phyloP scores from a whole-genome alignment of 2,113 vertebrate genomes.

The Sinocyclocheilus maitianheensis region DNA sequence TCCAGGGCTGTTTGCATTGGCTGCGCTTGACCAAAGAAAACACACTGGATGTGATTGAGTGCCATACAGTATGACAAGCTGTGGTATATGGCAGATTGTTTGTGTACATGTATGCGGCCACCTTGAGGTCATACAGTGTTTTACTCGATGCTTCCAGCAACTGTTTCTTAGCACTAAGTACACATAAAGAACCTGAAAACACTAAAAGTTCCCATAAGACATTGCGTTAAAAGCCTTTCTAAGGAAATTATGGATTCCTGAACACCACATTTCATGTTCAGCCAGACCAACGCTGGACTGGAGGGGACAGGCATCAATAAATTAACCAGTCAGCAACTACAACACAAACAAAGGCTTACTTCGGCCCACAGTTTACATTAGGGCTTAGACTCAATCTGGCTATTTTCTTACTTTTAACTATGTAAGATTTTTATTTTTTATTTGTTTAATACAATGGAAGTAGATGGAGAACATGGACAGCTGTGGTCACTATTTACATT shows the following conservation, averaged over 20 bases:
- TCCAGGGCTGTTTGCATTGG: slow-evolving; percentile 65
- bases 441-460: neutral
- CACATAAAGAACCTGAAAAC: slow-evolving; percentile 5
- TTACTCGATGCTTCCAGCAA: neutral
- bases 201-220: neutral
- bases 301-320: slow-evolving; percentile 17
- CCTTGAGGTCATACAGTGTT: slow-evolving; percentile 33
- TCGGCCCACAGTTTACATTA: neutral
- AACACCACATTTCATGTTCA: slow-evolving; percentile 11
- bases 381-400: neutral
- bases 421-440: neutral
- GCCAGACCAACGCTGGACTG: neutral
- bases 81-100: slow-evolving; percentile 40
- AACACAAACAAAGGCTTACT: slow-evolving; percentile 19
- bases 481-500: neutral
- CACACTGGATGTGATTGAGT: slow-evolving; percentile 20
- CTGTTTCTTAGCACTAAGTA: neutral
- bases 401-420: neutral
- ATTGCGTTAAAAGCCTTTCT: neutral
- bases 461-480: neutral
- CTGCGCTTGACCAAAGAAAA: slow-evolving; percentile 52
- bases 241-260: slow-evolving; percentile 32
- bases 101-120: slow-evolving; percentile 37
- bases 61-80: slow-evolving; percentile 26
- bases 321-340: slow-evolving; percentile 16